Evolutionary conservation across 2,113 vertebrate genomes (phyloP).

Genomic region (Podarcis muralis): DNA sequence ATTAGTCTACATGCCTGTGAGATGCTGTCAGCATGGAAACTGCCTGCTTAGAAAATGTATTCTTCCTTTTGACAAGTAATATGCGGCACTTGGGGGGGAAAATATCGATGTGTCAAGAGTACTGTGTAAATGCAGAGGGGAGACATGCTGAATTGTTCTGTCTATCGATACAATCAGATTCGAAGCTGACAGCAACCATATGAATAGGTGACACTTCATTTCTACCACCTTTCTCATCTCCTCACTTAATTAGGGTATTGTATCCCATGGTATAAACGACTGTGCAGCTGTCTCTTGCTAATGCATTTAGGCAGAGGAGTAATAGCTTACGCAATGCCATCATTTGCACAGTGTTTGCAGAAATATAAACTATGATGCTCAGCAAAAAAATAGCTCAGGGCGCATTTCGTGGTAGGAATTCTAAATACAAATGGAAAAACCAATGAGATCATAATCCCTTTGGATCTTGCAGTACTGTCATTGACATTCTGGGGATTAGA

Average conservation of each 20-base stretch:
- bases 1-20: not conserved
- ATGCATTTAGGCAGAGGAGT: not conserved
- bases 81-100: not conserved
- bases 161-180: not conserved
- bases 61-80: constrained; percentile 25
- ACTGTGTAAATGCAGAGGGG: not conserved
- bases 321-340: not conserved
- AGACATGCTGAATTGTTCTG: not conserved
- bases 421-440: constrained; percentile 13
- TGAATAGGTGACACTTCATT: not conserved
- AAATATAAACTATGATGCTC: not conserved
- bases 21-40: not conserved
- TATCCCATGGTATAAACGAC: not conserved
- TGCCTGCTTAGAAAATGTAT: not conserved
- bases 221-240: constrained; percentile 1
- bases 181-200: not conserved
- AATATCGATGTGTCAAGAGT: not conserved
- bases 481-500: not conserved
- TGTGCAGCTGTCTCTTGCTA: not conserved
- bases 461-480: not conserved
- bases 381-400: not conserved
- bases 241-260: constrained; percentile 20
- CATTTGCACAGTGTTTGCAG: not conserved
- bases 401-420: not conserved
- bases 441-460: not conserved